Evolutionary conservation across 2,797 vertebrate genomes (phyloP), one percentile per base, ranked within the genome.

Genomic region (Glyptemys insculpta): DNA sequence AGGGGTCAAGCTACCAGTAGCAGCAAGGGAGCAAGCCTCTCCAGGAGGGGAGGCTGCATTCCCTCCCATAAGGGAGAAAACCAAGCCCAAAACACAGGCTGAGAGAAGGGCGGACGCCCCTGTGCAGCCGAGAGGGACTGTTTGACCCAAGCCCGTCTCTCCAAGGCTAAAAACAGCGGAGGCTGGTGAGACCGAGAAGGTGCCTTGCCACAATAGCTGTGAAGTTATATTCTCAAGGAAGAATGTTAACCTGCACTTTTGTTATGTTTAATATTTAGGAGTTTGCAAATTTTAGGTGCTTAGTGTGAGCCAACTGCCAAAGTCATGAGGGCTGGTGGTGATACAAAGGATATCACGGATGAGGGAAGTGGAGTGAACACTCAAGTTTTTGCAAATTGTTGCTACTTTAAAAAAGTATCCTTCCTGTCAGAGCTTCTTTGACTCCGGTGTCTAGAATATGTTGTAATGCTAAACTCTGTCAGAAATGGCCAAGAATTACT

Each of bases 381-480:
- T 89, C 72, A 59, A 62, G 59, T 62, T 21, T 62, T 62, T 34
- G 27, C 59, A 62, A 62, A 31, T 62, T 29, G 27, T 29, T 27
- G 31, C 59, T 29, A 62, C 27, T 62, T 62, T 53, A 53, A 12
- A 4, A 78, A 83, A 96, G 2, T 3, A 52, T 10, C 29, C 59
- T 7, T 72, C 56, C 49, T 91, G 19, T 21, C 81, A 93, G 44
- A 54, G 3, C 23, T 4, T 89, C 41, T 72, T 72, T 23, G 65
- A 37, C 72, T 57, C 1, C 87, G 8, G 12, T 91, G 50, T 16
- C 78, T 25, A 88, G 53, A 47, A 65, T 56, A 74, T 5, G 80
- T 50, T 50, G 31, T 31, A 90, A 34, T 68, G 44, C 3, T 85
- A 72, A 88, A 31, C 50, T 92, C 93, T 87, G 53, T 29, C 80